Conservation (phyloP, 2,797 vertebrate genomes). For the Macroramphosus scolopax region DNA sequence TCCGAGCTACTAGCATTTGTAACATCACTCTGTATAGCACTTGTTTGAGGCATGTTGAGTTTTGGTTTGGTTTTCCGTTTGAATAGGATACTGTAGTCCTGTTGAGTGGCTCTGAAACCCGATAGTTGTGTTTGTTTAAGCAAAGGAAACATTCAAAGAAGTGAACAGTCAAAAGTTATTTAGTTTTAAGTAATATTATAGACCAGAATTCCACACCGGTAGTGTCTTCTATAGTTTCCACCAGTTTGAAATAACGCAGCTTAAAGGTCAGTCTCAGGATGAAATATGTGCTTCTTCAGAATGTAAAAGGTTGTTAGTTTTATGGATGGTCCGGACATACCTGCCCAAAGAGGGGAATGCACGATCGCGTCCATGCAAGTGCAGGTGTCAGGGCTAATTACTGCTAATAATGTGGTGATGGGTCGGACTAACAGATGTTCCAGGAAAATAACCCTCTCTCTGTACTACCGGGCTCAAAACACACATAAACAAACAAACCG, state of each 20-base stretch:
- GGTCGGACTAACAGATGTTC: conserved; percentile 77
- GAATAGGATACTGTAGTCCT: conserved; percentile 48
- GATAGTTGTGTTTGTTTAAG: conserved; percentile 19
- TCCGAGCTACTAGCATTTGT: conserved; percentile 40
- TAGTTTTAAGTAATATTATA: no score
- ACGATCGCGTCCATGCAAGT: conserved; percentile 53
- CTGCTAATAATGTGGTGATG: conserved; percentile 71
- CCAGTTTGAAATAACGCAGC: no score
- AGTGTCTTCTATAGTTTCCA: no score
- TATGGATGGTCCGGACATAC: conserved; percentile 55
- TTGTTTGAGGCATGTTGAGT: conserved; percentile 38
- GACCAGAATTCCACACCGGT: no score
- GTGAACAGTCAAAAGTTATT: conserved; percentile 23
- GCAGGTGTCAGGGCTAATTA: conserved; percentile 65
- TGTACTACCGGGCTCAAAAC: conserved; percentile 2
- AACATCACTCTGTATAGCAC: conserved; percentile 38
- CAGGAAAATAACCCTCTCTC: conserved; percentile 20
- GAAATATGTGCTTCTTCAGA: no score
- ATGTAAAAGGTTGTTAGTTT: no score
- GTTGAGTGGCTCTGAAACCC: conserved; percentile 24
- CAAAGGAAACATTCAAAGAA: conserved; percentile 18
- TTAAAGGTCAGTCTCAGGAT: no score
- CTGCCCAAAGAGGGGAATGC: conserved; percentile 59
- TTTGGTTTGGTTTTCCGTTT: conserved; percentile 52
- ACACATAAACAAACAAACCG: neutral